Evolutionary conservation across 2,113 vertebrate genomes (phyloP).

Genomic region (Cheirogaleus medius): DNA sequence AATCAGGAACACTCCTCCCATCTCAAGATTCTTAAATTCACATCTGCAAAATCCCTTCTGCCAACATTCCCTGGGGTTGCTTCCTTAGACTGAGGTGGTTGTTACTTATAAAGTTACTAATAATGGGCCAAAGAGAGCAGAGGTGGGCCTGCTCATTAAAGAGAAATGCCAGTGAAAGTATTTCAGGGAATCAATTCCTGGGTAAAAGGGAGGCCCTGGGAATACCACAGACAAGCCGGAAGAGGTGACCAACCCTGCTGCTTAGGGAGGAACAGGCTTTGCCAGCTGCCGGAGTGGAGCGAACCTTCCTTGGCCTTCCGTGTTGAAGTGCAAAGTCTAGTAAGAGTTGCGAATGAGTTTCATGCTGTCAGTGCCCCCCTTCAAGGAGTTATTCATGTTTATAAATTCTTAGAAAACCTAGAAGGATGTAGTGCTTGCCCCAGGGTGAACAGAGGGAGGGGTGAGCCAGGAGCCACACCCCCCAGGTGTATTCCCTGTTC

Average conservation of each 20-base stretch:
- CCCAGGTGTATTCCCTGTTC: not conserved
- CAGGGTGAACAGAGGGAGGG: not conserved
- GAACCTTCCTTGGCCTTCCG: not conserved
- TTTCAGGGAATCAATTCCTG: slow-evolving; percentile 22
- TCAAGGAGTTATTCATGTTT: not conserved
- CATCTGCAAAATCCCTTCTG: not conserved
- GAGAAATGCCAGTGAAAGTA: not conserved
- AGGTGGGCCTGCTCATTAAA: not conserved
- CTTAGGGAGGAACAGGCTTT: not conserved
- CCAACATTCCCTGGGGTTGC: not conserved
- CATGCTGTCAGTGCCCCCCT: not conserved
- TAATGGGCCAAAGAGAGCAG: not conserved
- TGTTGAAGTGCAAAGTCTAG: not conserved
- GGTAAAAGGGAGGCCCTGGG: not conserved
- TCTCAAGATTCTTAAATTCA: not conserved
- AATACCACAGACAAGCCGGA: not conserved
- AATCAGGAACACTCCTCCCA: not conserved
- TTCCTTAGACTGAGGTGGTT: not conserved
- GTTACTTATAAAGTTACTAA: not conserved
- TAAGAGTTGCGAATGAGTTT: not conserved
- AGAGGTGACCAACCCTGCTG: not conserved
- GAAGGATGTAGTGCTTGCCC: not conserved
- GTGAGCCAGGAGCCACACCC: not conserved
- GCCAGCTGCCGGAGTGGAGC: not conserved
- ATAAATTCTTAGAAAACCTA: slow-evolving; percentile 7